Base-by-base conservation (phyloP, 1,140 invertebrate species). In the Hestina assimilis region DNA sequence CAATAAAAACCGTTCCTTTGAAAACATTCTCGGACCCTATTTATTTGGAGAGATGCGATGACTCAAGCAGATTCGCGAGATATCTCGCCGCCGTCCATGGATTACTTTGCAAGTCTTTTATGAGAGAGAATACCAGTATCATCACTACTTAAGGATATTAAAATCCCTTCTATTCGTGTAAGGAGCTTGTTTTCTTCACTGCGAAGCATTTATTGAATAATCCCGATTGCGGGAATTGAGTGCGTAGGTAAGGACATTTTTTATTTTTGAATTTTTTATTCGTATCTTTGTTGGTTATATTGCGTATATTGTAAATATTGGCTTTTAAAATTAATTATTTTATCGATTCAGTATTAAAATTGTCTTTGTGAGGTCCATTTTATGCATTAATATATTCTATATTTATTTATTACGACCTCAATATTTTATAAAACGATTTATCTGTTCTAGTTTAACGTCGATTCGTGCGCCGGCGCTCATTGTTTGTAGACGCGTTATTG, bases 121-220 rank as follows among this genome's bases (percentile, higher is more conserved):
- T 84, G 83, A 72, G 66, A 75, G 59, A 69, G 77, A 69, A 78
- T 75, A 77, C 70, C 76, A 73, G 81, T 87, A 87, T 86, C 81
- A 87, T 85, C 84, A 86, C 84, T 87, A 86, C 84, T 87, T 87
- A 87, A 82, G 81, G 80, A 86, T 87, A 87, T 87, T 87, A 87
- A 86, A 87, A 84, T 83, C 83, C 81, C 76, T 83, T 76, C 73
- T 83, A 82, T 83, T 78, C 79, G 75, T 83, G 76, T 84, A 84
- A 82, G 81, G 45, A 79, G 79, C 83, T 85, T 87, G 84, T 87
- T 87, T 86, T 83, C 73, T 74, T 65, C 73, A 78, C 78, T 73
- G 82, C 74, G 59, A 50, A 57, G 60, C 63, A 66, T 81, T 82
- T 83, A 83, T 80, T 68, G 67, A 77, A 71, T 78, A 77, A 82